These are phyloP conservation scores for Conopomorpha cramerella DNA, from an alignment of 1,140 invertebrate genomes.

Conservation along the genomic window DNA sequence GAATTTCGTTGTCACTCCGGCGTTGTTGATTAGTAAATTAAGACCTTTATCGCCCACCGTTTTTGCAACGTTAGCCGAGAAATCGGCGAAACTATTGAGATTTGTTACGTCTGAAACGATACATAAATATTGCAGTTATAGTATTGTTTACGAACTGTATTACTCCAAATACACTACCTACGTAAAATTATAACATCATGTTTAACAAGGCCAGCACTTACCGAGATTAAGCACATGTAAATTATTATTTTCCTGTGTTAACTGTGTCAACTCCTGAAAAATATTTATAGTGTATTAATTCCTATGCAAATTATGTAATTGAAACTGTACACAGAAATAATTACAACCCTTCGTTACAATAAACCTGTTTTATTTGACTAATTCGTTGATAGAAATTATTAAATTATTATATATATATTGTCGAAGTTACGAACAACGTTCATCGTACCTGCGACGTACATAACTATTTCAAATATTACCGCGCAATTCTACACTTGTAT, in stretches of 20 bases:
- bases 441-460: too few species aligned
- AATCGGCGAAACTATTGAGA: conserved; percentile 62
- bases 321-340: too few species aligned
- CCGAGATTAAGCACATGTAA: conserved; percentile 71
- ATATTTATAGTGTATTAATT: conserved; percentile 2
- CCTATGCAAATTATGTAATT: too few species aligned
- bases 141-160: background rate
- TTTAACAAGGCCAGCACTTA: conserved; percentile 31
- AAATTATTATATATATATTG: background rate
- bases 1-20: conserved; percentile 76
- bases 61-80: conserved; percentile 63
- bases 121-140: conserved; percentile 6
- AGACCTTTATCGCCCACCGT: conserved; percentile 71
- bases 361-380: background rate
- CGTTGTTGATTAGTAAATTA: conserved; percentile 87
- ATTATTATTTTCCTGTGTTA: conserved; percentile 64
- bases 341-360: too few species aligned
- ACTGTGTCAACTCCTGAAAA: conserved; percentile 67
- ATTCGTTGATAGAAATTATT: background rate
- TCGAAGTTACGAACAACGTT: too few species aligned
- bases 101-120: conserved; percentile 69
- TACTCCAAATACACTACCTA: background rate
- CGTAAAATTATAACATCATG: background rate
- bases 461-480: too few species aligned
- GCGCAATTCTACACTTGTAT: too few species aligned